These are phyloP conservation scores for Cheirogaleus medius DNA, from an alignment of 2,113 vertebrate species.

Conservation along the genomic window DNA sequence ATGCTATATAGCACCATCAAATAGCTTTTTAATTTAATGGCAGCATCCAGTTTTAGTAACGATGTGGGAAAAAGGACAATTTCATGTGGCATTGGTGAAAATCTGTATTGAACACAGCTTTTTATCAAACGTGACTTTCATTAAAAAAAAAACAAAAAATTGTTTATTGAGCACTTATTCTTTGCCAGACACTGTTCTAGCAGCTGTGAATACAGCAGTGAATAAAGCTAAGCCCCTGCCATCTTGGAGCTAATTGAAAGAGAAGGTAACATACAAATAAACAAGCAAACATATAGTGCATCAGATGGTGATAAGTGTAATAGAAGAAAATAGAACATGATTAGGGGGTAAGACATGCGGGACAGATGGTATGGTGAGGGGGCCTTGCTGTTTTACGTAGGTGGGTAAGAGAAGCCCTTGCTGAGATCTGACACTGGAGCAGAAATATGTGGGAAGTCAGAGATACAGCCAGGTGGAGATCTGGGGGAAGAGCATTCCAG, in stretches of 20 bases:
- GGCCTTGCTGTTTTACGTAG: neutral
- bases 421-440: neutral
- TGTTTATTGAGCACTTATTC: neutral
- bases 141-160: neutral
- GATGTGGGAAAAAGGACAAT: neutral
- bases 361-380: neutral
- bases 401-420: too few species aligned
- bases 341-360: neutral
- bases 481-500: neutral
- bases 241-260: neutral
- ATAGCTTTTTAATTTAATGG: neutral
- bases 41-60: neutral
- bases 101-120: neutral
- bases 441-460: neutral
- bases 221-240: neutral
- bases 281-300: neutral
- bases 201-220: neutral
- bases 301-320: neutral
- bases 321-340: neutral
- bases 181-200: neutral
- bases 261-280: neutral
- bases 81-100: neutral
- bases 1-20: neutral
- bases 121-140: slow-evolving; percentile 25
- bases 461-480: neutral